Evolutionary conservation across 2,888 invertebrate genomes (phyloP).

Genomic region (Ornithoptera priamus): DNA sequence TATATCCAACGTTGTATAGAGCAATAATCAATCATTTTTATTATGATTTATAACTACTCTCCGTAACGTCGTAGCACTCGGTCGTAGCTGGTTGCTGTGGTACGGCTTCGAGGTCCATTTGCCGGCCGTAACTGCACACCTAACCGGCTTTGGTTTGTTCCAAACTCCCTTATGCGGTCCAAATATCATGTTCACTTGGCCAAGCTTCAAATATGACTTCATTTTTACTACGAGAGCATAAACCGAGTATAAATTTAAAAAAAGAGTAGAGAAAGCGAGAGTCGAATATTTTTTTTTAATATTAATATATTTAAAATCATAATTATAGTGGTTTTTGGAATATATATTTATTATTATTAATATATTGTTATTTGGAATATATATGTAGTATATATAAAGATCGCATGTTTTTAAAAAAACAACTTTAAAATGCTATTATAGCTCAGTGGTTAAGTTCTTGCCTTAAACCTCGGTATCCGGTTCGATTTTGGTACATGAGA

Average conservation of each 20-base stretch:
- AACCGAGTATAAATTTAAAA: not conserved
- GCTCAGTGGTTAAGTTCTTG: too few species aligned
- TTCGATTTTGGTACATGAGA: not conserved
- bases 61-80: slow-evolving; percentile 36
- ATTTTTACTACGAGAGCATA: slow-evolving; percentile 5
- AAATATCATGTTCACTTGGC: slow-evolving; percentile 16
- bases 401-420: too few species aligned
- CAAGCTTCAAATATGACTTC: slow-evolving; percentile 13
- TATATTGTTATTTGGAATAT: too few species aligned
- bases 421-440: too few species aligned
- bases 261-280: too few species aligned
- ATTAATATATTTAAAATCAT: too few species aligned
- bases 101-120: slow-evolving; percentile 48
- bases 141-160: slow-evolving; percentile 9
- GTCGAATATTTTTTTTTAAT: too few species aligned
- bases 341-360: too few species aligned
- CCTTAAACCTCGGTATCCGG: too few species aligned
- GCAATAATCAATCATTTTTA: slow-evolving; percentile 67
- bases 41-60: slow-evolving; percentile 39
- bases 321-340: too few species aligned
- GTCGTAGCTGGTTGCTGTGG: slow-evolving; percentile 30
- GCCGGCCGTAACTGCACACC: slow-evolving; percentile 27
- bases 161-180: slow-evolving; percentile 9
- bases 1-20: not conserved
- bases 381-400: too few species aligned